These are phyloP conservation scores for Platorchestia sp. DNA, from an alignment of 1,140 invertebrate species.

Conservation along the genomic window DNA sequence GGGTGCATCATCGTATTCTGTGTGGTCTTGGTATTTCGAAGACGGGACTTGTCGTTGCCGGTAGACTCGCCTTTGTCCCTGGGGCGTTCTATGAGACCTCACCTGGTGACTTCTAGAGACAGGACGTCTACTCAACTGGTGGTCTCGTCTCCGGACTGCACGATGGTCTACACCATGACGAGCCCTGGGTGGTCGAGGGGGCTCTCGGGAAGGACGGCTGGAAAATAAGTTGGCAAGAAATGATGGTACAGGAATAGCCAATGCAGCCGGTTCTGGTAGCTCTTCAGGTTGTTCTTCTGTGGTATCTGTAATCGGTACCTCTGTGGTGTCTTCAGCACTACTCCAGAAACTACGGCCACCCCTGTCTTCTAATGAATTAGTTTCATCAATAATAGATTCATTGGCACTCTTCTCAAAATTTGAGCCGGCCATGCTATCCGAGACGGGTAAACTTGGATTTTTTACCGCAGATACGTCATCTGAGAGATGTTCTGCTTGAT, in stretches of 20 bases:
- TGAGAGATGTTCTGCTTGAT: background rate
- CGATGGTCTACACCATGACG: background rate
- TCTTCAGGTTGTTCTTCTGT: background rate
- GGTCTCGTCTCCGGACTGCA: background rate
- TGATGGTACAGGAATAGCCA: constrained; percentile 13
- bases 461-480: background rate
- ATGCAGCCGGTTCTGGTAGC: background rate
- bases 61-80: background rate
- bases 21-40: background rate
- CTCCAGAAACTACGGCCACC: background rate
- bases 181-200: background rate
- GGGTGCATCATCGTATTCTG: background rate
- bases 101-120: background rate
- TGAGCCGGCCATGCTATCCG: background rate
- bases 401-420: background rate
- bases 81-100: background rate
- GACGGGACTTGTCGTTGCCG: background rate
- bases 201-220: background rate
- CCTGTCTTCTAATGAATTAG: background rate
- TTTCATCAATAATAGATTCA: background rate
- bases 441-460: background rate
- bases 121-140: background rate
- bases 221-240: constrained; percentile 38
- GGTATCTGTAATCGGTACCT: background rate
- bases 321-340: constrained; percentile 10